A percentile compares a stretch with the other conserved stretches of the same genome.
These are phyloP conservation scores for Psophia crepitans DNA, from an alignment of 2,113 vertebrate species.

Conservation along the genomic window DNA sequence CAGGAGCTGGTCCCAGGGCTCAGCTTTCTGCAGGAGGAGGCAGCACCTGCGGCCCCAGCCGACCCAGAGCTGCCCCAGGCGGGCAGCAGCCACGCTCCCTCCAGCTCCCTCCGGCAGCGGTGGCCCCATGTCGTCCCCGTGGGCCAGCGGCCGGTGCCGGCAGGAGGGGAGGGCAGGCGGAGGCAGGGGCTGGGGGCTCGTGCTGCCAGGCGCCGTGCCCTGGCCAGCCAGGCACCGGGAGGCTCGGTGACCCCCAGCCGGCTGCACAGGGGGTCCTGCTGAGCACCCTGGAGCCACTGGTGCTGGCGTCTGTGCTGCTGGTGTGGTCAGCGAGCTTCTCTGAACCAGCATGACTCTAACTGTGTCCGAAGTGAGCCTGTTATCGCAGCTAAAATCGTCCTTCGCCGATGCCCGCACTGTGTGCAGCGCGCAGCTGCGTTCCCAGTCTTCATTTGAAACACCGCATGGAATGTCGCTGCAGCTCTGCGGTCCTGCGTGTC, in stretches of 20 bases:
- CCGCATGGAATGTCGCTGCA: neutral
- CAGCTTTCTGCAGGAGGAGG: neutral
- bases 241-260: neutral
- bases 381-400: neutral
- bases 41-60: neutral
- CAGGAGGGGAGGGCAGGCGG: neutral
- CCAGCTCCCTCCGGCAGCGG: neutral
- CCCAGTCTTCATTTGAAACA: neutral
- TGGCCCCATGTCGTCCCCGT: neutral
- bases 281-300: neutral
- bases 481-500: neutral
- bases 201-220: fast-evolving
- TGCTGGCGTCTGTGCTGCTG: neutral
- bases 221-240: fast-evolving
- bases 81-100: neutral
- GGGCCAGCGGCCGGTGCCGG: neutral
- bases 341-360: neutral
- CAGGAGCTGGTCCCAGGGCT: neutral
- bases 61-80: neutral
- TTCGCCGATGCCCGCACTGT: neutral
- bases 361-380: neutral
- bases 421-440: neutral
- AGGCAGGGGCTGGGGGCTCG: neutral
- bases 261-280: fast-evolving
- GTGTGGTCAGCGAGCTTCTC: neutral